Evolutionary conservation across 2,113 vertebrate genomes (phyloP), one percentile per base, ranked within the genome.

Genomic region (Thamnaconus septentrionalis): DNA sequence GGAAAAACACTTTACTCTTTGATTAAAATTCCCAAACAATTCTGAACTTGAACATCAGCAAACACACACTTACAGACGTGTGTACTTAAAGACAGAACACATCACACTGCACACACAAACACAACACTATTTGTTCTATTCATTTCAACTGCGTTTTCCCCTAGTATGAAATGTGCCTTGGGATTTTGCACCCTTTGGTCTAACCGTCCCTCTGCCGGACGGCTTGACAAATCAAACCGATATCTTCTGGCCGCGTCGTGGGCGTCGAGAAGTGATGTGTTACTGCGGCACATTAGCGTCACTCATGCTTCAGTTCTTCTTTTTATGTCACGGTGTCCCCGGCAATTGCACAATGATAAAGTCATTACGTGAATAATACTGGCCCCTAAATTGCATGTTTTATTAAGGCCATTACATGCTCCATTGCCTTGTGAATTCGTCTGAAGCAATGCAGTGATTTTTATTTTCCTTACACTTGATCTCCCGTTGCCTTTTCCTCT

Each of bases 191-290:
- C 18, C 18, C 18, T 31, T 31, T 31, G 18, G 2, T 2, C 18
- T 31, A 31, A 31, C 1, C 18, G 18, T 31, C 2, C 18, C 18
- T 31, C 18, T 31, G 18, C 18, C 18, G 4, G 11, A 48, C 47
- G 4, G 47, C 47, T 56, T 66, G 18, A 89, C 93, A 96, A 94
- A 94, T 96, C 94, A 48, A 48, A 48, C 8, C 93, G 91, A 94
- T 90, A 94, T 96, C 94, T 93, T 84, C 80, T 85, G 92, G 85
- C 83, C 89, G 86, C 92, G 92, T 92, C 89, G 86, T 83, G 92
- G 91, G 92, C 0, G 89, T 81, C 12, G 45, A 83, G 81, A 82
- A 82, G 84, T 92, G 91, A 94, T 90, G 87, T 91, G 91, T 73
- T 90, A 85, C 41, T 92, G 89, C 87, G 81, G 73, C 83, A 81